Conservation (phyloP, 2,797 vertebrate genomes). For the Sebastes hopkinsi region DNA sequence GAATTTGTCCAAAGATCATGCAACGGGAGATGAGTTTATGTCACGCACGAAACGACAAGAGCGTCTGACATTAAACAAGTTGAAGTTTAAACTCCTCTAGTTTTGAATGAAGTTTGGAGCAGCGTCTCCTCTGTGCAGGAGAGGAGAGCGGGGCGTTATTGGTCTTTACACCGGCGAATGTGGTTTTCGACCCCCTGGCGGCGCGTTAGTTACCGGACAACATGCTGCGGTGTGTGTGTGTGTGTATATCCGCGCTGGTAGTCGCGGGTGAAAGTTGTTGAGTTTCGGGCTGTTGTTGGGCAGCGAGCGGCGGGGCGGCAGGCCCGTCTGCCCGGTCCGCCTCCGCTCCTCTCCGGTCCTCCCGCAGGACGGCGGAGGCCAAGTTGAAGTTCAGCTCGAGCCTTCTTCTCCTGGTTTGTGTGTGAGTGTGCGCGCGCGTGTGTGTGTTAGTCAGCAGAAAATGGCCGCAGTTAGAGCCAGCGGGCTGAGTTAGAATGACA, state of each 20-base stretch:
- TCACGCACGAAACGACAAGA: not conserved
- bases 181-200: slow-evolving; percentile 12
- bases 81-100: not conserved
- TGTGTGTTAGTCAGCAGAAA: slow-evolving; percentile 79
- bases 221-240: not conserved
- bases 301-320: not conserved
- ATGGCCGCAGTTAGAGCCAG: slow-evolving; percentile 73
- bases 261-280: slow-evolving; percentile 20
- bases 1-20: slow-evolving; percentile 1
- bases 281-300: not conserved
- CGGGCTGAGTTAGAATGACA: slow-evolving; percentile 46
- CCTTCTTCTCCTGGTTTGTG: slow-evolving; percentile 23
- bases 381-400: slow-evolving; percentile 64
- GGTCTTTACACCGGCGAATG: not conserved
- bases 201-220: not conserved
- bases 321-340: slow-evolving; percentile 8
- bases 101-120: slow-evolving; percentile 36
- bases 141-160: not conserved
- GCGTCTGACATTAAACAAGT: not conserved
- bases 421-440: slow-evolving; percentile 6
- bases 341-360: not conserved
- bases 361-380: slow-evolving; percentile 49
- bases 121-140: not conserved
- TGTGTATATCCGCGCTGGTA: not conserved
- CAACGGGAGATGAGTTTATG: accelerated